Evolutionary conservation across 2,113 vertebrate species (phyloP).

Genomic region (Aptenodytes patagonicus): DNA sequence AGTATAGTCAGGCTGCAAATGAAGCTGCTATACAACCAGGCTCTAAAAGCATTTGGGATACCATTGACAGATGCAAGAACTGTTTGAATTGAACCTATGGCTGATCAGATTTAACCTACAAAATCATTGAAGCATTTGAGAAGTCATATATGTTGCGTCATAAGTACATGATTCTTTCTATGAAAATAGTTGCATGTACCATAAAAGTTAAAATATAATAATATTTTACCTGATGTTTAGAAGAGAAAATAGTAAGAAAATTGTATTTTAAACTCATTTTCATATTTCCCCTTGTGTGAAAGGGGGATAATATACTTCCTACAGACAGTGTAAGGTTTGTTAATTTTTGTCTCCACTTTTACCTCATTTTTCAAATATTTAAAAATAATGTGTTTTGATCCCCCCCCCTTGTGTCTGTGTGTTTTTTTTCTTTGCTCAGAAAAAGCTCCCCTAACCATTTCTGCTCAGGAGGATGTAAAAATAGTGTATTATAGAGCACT

Average conservation of each 20-base stretch:
- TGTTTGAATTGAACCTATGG: not conserved
- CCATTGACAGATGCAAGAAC: not conserved
- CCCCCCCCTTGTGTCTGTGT: not conserved
- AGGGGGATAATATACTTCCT: not conserved
- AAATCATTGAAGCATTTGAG: not conserved
- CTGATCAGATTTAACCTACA: not conserved
- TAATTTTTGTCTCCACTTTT: not conserved
- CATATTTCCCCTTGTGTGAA: not conserved
- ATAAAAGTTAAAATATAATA: not conserved
- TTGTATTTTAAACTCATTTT: not conserved
- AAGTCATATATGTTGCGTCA: not conserved
- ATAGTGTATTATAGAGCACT: slow-evolving; percentile 95
- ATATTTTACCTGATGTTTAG: not conserved
- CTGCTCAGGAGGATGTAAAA: slow-evolving; percentile 87
- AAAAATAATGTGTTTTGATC: not conserved
- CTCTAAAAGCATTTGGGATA: not conserved
- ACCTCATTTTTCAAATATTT: not conserved
- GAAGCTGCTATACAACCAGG: not conserved
- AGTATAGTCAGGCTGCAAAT: not conserved
- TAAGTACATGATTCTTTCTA: not conserved
- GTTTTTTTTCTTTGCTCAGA: slow-evolving; percentile 66
- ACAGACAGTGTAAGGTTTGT: not conserved
- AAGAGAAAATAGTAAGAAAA: not conserved
- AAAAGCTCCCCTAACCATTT: slow-evolving; percentile 81
- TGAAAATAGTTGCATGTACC: not conserved